These are phyloP conservation scores for Portunus trituberculatus DNA, from an alignment of 1,140 invertebrate genomes.

Conservation along the genomic window DNA sequence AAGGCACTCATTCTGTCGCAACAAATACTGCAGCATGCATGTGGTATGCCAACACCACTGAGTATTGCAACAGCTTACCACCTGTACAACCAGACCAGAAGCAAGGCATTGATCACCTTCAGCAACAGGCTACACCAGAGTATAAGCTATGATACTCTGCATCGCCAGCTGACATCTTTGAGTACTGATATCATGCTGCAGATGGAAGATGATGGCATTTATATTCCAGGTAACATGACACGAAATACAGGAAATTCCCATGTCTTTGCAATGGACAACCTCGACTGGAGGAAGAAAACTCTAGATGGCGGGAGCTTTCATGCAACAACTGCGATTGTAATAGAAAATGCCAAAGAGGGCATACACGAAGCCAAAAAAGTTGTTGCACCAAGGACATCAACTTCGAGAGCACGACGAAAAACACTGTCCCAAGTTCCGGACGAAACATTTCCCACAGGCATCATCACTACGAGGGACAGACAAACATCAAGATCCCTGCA, in stretches of 20 bases:
- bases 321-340: background rate
- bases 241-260: background rate
- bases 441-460: background rate
- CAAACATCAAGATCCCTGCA: background rate
- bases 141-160: slow-evolving; percentile 33
- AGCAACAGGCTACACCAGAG: slow-evolving; percentile 1
- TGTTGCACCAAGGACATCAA: background rate
- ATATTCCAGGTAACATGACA: background rate
- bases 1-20: slow-evolving; percentile 41
- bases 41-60: slow-evolving; percentile 29
- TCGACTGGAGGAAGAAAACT: slow-evolving; percentile 29
- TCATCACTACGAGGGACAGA: background rate
- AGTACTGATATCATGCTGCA: slow-evolving; percentile 6
- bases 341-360: background rate
- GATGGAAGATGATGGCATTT: slow-evolving; percentile 16
- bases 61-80: slow-evolving; percentile 34
- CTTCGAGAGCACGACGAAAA: slow-evolving; percentile 13
- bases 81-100: slow-evolving; percentile 38
- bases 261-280: slow-evolving; percentile 5
- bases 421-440: background rate
- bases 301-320: background rate
- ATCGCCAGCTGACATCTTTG: background rate
- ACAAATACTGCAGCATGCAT: background rate
- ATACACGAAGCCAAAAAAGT: background rate
- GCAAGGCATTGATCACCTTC: slow-evolving; percentile 41